Evolutionary conservation across 2,888 invertebrate species (phyloP).

Genomic region (Phyllotreta cruciferae): DNA sequence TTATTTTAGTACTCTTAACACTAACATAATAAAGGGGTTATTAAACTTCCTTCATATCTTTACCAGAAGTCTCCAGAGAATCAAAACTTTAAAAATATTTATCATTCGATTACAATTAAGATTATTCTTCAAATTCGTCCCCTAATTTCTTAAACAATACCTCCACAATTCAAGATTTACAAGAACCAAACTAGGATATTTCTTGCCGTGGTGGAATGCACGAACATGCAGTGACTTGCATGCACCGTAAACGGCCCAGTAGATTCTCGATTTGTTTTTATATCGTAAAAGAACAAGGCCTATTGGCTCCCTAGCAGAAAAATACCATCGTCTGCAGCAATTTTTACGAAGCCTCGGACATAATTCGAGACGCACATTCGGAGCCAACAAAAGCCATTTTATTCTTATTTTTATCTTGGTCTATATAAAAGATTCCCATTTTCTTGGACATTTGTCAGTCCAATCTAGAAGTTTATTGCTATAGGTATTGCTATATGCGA

Average conservation of each 20-base stretch:
- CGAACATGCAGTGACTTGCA: constrained; percentile 2
- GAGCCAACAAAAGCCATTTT: constrained; percentile 21
- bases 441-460: constrained; percentile 27
- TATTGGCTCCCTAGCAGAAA: constrained; percentile 40
- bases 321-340: constrained; percentile 36
- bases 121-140: too few relatives aligned
- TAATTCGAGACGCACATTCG: constrained; percentile 35
- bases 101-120: too few relatives aligned
- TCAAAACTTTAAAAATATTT: too few relatives aligned
- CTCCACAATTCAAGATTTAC: too few relatives aligned
- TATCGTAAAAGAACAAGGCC: constrained; percentile 36
- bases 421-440: constrained; percentile 37
- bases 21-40: background rate
- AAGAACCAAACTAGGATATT: background rate
- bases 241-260: constrained; percentile 27
- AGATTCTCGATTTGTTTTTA: constrained; percentile 40
- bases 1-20: background rate
- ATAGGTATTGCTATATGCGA: constrained; percentile 33
- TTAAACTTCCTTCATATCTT: background rate
- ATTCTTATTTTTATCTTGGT: constrained; percentile 32
- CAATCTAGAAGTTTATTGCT: constrained; percentile 37
- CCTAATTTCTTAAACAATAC: too few relatives aligned
- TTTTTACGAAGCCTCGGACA: constrained; percentile 36
- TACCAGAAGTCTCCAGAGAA: too few relatives aligned
- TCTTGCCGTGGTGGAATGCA: constrained; percentile 34